phyloP scores from a whole-genome alignment of 2,113 vertebrate species.

The Vicugna pacos region DNA sequence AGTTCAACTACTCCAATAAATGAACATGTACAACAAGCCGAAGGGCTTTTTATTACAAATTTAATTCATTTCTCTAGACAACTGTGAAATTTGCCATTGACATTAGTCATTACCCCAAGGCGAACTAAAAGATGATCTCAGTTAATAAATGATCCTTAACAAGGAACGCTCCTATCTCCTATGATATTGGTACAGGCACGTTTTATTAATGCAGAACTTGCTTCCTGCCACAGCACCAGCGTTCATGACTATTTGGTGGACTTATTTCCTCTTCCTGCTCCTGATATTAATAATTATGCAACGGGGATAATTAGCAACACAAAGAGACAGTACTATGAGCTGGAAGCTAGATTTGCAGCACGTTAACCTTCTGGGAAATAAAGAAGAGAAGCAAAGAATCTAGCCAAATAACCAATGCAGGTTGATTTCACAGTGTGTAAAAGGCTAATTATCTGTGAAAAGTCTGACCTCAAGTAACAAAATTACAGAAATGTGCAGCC shows the following conservation, averaged over 20 bases:
- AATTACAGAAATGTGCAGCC: conserved; percentile 89
- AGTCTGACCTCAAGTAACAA: conserved; percentile 91
- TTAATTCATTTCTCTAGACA: conserved; percentile 99
- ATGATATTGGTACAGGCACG: conserved; percentile 94
- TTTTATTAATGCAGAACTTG: conserved; percentile 92
- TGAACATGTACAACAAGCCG: conserved; percentile 97
- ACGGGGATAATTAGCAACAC: conserved; percentile 94
- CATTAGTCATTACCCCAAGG: conserved; percentile 99
- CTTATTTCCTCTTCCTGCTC: conserved; percentile 94
- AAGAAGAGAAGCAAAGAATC: conserved; percentile 91
- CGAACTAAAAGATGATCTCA: conserved; percentile 99
- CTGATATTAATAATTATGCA: conserved; percentile 96
- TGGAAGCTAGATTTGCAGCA: conserved; percentile 91
- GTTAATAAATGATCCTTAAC: conserved; percentile 99
- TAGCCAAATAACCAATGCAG: conserved; percentile 92
- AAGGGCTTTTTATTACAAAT: conserved; percentile 98
- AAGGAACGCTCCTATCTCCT: conserved; percentile 93
- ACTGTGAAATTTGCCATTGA: conserved; percentile 99
- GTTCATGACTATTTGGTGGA: conserved; percentile 90
- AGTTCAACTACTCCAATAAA: conserved; percentile 96
- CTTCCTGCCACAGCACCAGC: conserved; percentile 91
- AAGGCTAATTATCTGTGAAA: conserved; percentile 93
- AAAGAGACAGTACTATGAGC: conserved; percentile 91
- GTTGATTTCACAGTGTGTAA: conserved; percentile 93
- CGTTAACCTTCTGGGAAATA: conserved; percentile 93